Evolutionary conservation across 2,888 invertebrate genomes (phyloP).

Genomic region (Antheraea assamensis): DNA sequence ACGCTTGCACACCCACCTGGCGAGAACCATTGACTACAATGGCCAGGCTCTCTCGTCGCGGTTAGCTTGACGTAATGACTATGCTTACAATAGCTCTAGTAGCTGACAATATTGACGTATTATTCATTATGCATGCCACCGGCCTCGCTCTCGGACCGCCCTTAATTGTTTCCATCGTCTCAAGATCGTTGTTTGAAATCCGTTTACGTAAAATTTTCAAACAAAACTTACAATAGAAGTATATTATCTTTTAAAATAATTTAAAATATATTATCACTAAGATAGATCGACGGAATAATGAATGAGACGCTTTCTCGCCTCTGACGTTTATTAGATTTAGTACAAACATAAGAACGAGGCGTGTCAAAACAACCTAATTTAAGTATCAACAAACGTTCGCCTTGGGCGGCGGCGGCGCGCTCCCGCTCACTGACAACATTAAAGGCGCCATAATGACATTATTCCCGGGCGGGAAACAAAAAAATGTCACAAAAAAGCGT

Average conservation of each 20-base stretch:
- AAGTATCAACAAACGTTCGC: slow-evolving; percentile 82
- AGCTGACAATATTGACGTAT: slow-evolving; percentile 72
- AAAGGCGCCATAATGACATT: slow-evolving; percentile 82
- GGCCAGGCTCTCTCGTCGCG: slow-evolving; percentile 56
- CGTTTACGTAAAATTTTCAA: slow-evolving; percentile 26
- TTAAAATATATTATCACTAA: slow-evolving; percentile 51
- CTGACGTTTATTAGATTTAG: slow-evolving; percentile 80
- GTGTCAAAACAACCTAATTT: slow-evolving; percentile 82
- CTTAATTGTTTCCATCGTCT: slow-evolving; percentile 58
- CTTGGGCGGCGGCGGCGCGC: slow-evolving; percentile 74
- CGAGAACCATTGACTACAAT: slow-evolving; percentile 77
- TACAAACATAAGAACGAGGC: slow-evolving; percentile 80
- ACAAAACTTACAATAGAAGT: neutral
- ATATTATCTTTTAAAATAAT: slow-evolving; percentile 44
- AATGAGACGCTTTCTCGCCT: slow-evolving; percentile 65
- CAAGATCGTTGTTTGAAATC: slow-evolving; percentile 46
- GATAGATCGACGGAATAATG: slow-evolving; percentile 58
- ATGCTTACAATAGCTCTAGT: slow-evolving; percentile 65
- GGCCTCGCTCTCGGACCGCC: slow-evolving; percentile 46
- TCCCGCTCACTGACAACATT: slow-evolving; percentile 78
- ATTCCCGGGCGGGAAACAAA: slow-evolving; percentile 78
- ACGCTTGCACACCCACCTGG: slow-evolving; percentile 77
- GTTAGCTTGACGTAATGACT: slow-evolving; percentile 65
- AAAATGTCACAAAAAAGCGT: slow-evolving; percentile 74
- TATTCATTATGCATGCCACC: slow-evolving; percentile 64